Percentiles rank a stretch among this genome's conserved stretches.
Conservation (phyloP, 2,797 vertebrate species). For the Esox lucius region DNA sequence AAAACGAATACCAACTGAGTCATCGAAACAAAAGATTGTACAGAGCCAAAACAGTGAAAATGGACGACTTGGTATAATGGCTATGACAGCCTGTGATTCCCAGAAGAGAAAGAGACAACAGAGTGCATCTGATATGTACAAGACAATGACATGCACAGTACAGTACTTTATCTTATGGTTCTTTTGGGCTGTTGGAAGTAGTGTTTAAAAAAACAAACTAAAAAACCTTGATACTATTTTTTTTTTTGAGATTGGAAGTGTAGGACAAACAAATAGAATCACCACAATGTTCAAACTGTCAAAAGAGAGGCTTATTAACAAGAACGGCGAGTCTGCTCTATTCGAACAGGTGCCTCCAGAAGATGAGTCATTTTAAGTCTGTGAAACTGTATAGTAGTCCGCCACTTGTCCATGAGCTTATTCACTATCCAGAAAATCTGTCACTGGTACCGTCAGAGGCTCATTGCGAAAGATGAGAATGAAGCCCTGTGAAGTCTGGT, state of each 20-base stretch:
- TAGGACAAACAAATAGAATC: conserved; percentile 36
- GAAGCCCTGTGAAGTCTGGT: conserved; percentile 4
- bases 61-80: not conserved
- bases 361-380: conserved; percentile 13
- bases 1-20: conserved; percentile 11
- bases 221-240: conserved; percentile 23
- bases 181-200: conserved; percentile 10
- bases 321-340: conserved; percentile 18
- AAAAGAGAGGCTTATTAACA: conserved; percentile 20
- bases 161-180: conserved; percentile 16
- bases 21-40: conserved; percentile 2
- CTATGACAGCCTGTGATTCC: conserved; percentile 13
- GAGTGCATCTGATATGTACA: conserved; percentile 65
- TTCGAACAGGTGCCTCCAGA: conserved; percentile 13
- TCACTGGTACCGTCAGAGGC: not conserved
- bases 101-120: conserved; percentile 47
- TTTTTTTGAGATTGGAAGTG: conserved; percentile 25
- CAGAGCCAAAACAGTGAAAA: conserved; percentile 6
- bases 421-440: not conserved
- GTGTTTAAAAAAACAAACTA: conserved; percentile 31
- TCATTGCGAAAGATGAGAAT: conserved; percentile 2
- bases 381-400: conserved; percentile 5
- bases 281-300: conserved; percentile 27
- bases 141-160: conserved; percentile 62
- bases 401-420: conserved; percentile 6